Conservation (phyloP, 2,113 vertebrate species). For the Pungitius pungitius region DNA sequence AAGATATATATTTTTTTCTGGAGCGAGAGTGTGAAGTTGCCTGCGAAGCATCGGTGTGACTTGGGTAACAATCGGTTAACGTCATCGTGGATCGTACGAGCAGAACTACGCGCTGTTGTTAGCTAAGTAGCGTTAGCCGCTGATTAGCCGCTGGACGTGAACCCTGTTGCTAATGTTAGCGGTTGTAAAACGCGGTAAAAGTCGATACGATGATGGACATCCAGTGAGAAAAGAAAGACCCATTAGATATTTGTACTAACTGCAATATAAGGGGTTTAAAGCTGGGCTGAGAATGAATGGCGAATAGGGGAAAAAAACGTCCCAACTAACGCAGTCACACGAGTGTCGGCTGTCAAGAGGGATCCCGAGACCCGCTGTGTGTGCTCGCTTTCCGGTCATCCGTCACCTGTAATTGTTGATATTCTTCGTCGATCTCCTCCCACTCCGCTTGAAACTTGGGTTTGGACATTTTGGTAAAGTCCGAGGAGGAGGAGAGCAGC, state of each 20-base stretch:
- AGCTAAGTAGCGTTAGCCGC: conserved; percentile 33
- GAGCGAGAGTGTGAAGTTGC: background rate
- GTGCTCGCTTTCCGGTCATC: background rate
- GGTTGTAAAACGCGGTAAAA: background rate
- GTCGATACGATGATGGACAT: background rate
- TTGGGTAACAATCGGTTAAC: background rate
- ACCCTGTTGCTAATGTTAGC: conserved; percentile 50
- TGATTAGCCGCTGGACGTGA: conserved; percentile 3
- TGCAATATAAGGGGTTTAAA: too few relatives aligned
- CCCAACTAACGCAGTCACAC: conserved; percentile 25
- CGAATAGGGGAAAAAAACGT: conserved; percentile 9
- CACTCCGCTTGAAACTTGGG: conserved; percentile 84
- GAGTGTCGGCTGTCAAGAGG: conserved; percentile 21
- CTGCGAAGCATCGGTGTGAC: background rate
- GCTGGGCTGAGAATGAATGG: conserved; percentile 50
- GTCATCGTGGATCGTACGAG: background rate
- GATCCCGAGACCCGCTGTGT: conserved; percentile 2
- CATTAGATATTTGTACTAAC: background rate
- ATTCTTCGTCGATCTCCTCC: conserved; percentile 89
- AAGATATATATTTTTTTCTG: background rate
- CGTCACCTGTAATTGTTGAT: conserved; percentile 90
- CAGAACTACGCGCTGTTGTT: background rate
- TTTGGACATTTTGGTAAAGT: conserved; percentile 74
- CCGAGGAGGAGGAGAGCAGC: conserved; percentile 12
- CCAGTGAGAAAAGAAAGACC: background rate